Percentiles rank a stretch among this genome's conserved stretches.
Evolutionary conservation across 1,140 invertebrate genomes (phyloP).

Genomic region (Chrysoperla carnea): DNA sequence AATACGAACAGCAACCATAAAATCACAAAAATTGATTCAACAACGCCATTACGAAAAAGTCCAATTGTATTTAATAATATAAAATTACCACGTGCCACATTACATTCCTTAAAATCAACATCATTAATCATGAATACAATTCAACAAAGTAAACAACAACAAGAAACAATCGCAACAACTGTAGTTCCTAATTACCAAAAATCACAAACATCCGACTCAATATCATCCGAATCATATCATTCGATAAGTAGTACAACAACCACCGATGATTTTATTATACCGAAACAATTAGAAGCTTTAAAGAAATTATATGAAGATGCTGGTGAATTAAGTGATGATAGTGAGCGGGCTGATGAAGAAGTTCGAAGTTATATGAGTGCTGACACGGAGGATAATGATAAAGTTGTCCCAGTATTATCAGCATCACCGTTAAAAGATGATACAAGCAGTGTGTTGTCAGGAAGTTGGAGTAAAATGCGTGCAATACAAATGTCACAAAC

Average conservation of each 20-base stretch:
- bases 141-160: constrained; percentile 7
- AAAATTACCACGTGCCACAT: constrained; percentile 5
- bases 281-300: constrained; percentile 18
- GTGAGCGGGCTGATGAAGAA: constrained; percentile 23
- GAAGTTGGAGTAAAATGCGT: constrained; percentile 22
- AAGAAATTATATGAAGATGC: constrained; percentile 21
- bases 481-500: constrained; percentile 3
- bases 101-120: constrained; percentile 22
- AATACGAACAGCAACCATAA: constrained; percentile 17
- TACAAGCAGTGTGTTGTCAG: constrained; percentile 16
- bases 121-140: constrained; percentile 20
- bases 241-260: constrained; percentile 1
- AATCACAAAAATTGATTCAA: constrained; percentile 25
- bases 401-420: not conserved
- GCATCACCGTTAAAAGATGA: constrained; percentile 7
- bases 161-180: constrained; percentile 5
- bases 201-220: constrained; percentile 1
- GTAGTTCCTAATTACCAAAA: constrained; percentile 1
- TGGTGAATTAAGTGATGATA: constrained; percentile 15
- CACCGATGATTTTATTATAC: constrained; percentile 7
- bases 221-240: constrained; percentile 3
- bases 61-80: constrained; percentile 8
- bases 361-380: constrained; percentile 21
- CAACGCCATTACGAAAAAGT: constrained; percentile 13
- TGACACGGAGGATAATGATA: constrained; percentile 3